These are phyloP conservation scores for Heliothis virescens DNA, from an alignment of 1,140 invertebrate species.

Conservation along the genomic window DNA sequence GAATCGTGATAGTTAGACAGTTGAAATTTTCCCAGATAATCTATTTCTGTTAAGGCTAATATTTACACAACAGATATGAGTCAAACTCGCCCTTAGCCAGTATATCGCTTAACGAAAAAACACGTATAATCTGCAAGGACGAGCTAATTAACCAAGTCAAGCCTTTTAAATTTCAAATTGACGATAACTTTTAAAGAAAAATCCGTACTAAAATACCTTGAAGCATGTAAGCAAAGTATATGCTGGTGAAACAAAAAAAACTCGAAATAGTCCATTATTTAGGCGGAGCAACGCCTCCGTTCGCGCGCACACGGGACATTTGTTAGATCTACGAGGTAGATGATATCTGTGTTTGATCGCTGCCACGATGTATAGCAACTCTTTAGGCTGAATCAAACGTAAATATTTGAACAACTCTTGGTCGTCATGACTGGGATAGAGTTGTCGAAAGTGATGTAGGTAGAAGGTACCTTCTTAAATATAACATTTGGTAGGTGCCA, in stretches of 20 bases:
- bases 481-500: too few relatives aligned
- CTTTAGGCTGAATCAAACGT: conserved; percentile 11
- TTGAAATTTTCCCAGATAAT: too few relatives aligned
- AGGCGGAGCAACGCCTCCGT: conserved; percentile 56
- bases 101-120: too few relatives aligned
- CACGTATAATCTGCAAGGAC: neutral
- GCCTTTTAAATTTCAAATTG: neutral
- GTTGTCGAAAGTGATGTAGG: neutral
- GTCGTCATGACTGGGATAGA: neutral
- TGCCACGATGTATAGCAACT: conserved; percentile 19
- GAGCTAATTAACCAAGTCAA: neutral
- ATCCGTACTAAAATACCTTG: neutral
- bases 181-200: neutral
- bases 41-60: too few relatives aligned
- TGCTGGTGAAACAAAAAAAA: conserved; percentile 51
- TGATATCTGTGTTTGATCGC: conserved; percentile 58
- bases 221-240: conserved; percentile 9
- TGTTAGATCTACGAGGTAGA: conserved; percentile 54
- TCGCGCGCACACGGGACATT: conserved; percentile 55
- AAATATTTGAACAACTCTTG: conserved; percentile 17
- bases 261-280: conserved; percentile 59
- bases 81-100: too few relatives aligned
- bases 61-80: too few relatives aligned
- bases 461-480: too few relatives aligned
- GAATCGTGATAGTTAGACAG: too few relatives aligned